A percentile compares a stretch with the other conserved stretches of the same genome.
phyloP scores from a whole-genome alignment of 2,113 vertebrate genomes.

The Gulo gulo region DNA sequence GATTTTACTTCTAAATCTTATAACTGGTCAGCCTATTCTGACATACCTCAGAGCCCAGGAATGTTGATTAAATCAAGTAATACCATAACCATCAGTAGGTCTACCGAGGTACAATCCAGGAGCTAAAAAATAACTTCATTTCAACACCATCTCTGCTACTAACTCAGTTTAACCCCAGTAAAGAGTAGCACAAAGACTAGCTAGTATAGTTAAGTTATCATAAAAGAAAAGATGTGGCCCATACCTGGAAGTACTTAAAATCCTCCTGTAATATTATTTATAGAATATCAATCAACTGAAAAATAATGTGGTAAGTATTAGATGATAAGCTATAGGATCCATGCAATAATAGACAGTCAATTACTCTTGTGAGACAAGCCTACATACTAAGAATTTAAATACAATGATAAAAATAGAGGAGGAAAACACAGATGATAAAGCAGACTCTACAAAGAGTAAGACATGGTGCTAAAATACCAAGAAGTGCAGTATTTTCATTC shows the following conservation, averaged over 20 bases:
- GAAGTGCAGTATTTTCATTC: background rate
- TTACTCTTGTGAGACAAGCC: background rate
- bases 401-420: background rate
- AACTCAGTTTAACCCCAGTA: background rate
- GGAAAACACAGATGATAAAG: background rate
- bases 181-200: background rate
- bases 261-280: background rate
- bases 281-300: background rate
- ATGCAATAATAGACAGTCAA: background rate
- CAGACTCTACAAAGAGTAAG: background rate
- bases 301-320: background rate
- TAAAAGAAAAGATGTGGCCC: background rate
- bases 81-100: background rate
- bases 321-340: background rate
- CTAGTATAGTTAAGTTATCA: background rate
- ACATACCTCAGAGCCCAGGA: background rate
- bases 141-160: background rate
- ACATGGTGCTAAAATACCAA: background rate
- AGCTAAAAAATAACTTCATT: background rate
- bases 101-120: background rate
- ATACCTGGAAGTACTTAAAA: background rate
- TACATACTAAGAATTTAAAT: background rate
- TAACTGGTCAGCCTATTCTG: background rate
- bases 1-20: background rate
- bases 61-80: background rate